These are phyloP conservation scores for Leptothorax acervorum DNA, from an alignment of 2,888 invertebrate genomes.

Conservation along the genomic window DNA sequence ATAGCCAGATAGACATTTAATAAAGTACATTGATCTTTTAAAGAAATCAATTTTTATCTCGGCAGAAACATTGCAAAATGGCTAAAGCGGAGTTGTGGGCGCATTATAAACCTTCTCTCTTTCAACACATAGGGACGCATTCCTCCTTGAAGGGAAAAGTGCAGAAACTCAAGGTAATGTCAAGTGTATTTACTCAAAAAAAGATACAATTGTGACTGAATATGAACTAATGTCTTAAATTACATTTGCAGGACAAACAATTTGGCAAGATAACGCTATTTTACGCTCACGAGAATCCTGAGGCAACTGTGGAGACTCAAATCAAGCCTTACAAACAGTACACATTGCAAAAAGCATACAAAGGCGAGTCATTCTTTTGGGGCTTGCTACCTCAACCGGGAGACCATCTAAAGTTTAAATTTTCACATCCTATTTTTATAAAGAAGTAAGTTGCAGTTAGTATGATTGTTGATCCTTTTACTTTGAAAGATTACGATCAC, in stretches of 20 bases:
- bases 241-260: conserved; percentile 90
- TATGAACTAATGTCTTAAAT: not conserved
- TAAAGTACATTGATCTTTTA: not conserved
- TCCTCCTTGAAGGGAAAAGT: conserved; percentile 98
- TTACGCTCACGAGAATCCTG: conserved; percentile 93
- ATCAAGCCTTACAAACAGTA: conserved; percentile 94
- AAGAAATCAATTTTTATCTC: conserved; percentile 68
- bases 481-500: not conserved
- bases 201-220: not conserved
- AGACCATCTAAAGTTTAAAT: conserved; percentile 93
- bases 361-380: conserved; percentile 96
- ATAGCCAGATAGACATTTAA: conserved; percentile 3
- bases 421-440: conserved; percentile 90
- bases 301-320: conserved; percentile 89
- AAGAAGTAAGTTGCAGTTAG: conserved; percentile 87
- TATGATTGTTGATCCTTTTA: not conserved
- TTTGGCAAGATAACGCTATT: conserved; percentile 94
- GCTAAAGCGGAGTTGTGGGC: conserved; percentile 93
- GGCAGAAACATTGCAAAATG: conserved; percentile 92
- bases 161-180: conserved; percentile 94
- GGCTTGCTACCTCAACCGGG: conserved; percentile 94
- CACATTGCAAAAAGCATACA: conserved; percentile 93
- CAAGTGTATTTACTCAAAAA: not conserved
- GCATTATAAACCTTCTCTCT: conserved; percentile 95
- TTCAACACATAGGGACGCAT: conserved; percentile 98